These are phyloP conservation scores for Emmelina monodactyla DNA, from an alignment of 2,888 invertebrate species.

Conservation along the genomic window DNA sequence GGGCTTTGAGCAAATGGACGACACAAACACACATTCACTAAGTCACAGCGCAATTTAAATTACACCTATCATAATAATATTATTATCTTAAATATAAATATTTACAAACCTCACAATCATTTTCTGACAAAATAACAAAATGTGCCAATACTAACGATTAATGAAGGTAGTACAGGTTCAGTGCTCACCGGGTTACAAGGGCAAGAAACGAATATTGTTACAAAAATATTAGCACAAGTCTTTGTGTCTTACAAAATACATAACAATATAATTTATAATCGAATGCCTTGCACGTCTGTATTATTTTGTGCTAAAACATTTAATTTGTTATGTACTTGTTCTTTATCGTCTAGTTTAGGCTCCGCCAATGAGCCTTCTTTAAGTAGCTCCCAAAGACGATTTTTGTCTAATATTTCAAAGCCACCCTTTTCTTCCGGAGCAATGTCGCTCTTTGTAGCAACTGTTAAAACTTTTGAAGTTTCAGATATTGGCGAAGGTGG, in stretches of 20 bases:
- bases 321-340: slow-evolving; percentile 37
- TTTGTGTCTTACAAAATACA: slow-evolving; percentile 54
- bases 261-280: slow-evolving; percentile 57
- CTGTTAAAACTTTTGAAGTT: slow-evolving; percentile 46
- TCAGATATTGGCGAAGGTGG: slow-evolving; percentile 55
- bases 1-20: slow-evolving; percentile 43
- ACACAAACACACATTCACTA: slow-evolving; percentile 31
- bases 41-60: slow-evolving; percentile 46
- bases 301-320: slow-evolving; percentile 33
- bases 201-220: slow-evolving; percentile 36
- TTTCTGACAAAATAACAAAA: background rate
- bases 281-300: slow-evolving; percentile 32
- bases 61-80: slow-evolving; percentile 20
- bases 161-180: slow-evolving; percentile 24
- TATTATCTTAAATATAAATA: background rate
- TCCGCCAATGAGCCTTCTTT: slow-evolving; percentile 59
- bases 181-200: too few species aligned
- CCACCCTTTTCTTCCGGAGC: slow-evolving; percentile 59
- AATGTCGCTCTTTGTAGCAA: slow-evolving; percentile 35
- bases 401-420: slow-evolving; percentile 66
- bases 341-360: slow-evolving; percentile 43
- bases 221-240: slow-evolving; percentile 60
- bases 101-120: slow-evolving; percentile 7
- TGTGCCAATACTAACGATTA: slow-evolving; percentile 38
- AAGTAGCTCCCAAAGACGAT: slow-evolving; percentile 68